These are phyloP conservation scores for Meloidogyne exigua DNA, from an alignment of 1,140 invertebrate genomes.

Conservation along the genomic window DNA sequence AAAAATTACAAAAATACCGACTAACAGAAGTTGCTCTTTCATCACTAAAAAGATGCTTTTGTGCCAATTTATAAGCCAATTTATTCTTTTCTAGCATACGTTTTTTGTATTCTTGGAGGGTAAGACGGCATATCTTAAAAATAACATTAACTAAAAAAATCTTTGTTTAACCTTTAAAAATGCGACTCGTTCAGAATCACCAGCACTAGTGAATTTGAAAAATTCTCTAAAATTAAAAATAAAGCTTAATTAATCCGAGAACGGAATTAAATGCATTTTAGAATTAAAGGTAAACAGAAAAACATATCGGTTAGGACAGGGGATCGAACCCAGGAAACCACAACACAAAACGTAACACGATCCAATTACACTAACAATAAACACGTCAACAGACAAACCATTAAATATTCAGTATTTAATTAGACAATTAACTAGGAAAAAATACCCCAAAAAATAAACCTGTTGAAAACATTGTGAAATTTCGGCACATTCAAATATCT, in stretches of 20 bases:
- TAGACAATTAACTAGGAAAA: background rate
- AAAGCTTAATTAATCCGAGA: no score
- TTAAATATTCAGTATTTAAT: no score
- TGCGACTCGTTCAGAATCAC: constrained; percentile 36
- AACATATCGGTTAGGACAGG: no score
- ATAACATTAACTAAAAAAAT: constrained; percentile 16
- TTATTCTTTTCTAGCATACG: constrained; percentile 26
- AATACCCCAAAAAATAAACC: background rate
- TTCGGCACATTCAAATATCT: constrained; percentile 38
- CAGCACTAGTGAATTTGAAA: constrained; percentile 42
- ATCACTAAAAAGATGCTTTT: constrained; percentile 49
- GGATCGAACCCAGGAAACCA: no score
- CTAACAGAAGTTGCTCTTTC: constrained; percentile 51
- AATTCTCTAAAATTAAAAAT: constrained; percentile 33
- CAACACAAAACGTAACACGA: no score
- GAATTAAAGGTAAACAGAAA: no score
- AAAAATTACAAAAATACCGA: constrained; percentile 23
- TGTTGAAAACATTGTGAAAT: constrained; percentile 47
- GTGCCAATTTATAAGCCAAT: constrained; percentile 35
- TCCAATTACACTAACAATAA: no score
- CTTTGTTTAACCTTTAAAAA: constrained; percentile 39
- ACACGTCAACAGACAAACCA: no score
- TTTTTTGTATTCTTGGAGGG: constrained; percentile 38
- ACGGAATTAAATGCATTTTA: no score
- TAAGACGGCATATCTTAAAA: constrained; percentile 48